These are phyloP conservation scores for Dipodomys merriami DNA, from an alignment of 2,113 vertebrate species.

Conservation along the genomic window DNA sequence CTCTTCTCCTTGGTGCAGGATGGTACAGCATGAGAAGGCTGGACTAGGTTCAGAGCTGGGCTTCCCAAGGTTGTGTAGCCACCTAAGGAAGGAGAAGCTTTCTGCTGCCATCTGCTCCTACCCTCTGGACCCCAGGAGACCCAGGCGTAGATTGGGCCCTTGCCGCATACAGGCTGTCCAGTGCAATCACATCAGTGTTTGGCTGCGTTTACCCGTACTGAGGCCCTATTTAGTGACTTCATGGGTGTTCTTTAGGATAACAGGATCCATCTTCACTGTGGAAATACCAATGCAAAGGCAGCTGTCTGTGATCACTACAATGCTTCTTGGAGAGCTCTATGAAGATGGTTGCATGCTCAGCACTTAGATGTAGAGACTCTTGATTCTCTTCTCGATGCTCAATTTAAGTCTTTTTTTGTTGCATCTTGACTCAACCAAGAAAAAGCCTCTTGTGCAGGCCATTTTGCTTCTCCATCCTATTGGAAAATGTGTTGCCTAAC, in stretches of 20 bases:
- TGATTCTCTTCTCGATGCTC: neutral
- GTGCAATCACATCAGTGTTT: neutral
- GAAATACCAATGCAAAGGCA: slow-evolving; percentile 19
- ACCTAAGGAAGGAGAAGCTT: neutral
- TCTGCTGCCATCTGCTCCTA: slow-evolving; percentile 39
- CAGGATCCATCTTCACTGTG: neutral
- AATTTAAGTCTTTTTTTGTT: slow-evolving; percentile 12
- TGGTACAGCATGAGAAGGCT: neutral
- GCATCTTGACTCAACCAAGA: neutral
- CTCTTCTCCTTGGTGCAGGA: neutral
- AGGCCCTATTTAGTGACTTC: neutral
- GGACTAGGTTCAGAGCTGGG: neutral
- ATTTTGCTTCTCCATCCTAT: slow-evolving; percentile 16
- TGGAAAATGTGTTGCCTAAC: neutral
- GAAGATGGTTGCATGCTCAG: neutral
- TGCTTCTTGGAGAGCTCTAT: neutral
- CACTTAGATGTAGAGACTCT: neutral
- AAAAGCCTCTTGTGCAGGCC: neutral
- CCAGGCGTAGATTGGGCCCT: slow-evolving; percentile 36
- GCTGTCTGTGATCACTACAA: neutral
- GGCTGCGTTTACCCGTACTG: neutral
- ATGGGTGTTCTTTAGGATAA: neutral
- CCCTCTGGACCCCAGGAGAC: neutral
- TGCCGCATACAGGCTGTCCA: neutral
- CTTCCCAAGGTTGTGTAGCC: slow-evolving; percentile 27